Conservation (phyloP, 2,113 vertebrate species). For the Mustela lutreola region DNA sequence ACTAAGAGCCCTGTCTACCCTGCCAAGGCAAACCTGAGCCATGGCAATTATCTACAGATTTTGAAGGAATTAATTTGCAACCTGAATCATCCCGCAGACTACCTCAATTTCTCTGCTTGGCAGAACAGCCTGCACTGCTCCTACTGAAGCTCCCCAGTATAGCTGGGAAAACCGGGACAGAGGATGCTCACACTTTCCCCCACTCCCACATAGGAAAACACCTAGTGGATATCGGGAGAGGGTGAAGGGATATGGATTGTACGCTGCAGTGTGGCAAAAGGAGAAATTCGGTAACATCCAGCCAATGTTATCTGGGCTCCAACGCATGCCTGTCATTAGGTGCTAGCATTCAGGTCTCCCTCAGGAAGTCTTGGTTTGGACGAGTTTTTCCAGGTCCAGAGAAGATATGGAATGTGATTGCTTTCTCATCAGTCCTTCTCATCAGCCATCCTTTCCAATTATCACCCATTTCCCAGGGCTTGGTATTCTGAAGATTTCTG, state of each 20-base stretch:
- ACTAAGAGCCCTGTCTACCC: neutral
- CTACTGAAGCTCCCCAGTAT: slow-evolving; percentile 3
- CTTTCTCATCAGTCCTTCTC: neutral
- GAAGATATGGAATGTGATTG: neutral
- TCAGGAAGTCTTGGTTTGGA: neutral
- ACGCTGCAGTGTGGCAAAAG: neutral
- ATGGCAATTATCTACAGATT: slow-evolving; percentile 46
- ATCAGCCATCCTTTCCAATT: neutral
- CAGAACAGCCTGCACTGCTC: neutral
- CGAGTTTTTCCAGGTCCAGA: neutral
- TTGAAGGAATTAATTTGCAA: slow-evolving; percentile 26
- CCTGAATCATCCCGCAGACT: neutral
- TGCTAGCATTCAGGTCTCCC: neutral
- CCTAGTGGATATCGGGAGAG: neutral
- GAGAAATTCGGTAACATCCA: neutral
- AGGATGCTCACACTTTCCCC: neutral
- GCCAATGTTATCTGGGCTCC: neutral
- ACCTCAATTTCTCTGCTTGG: slow-evolving; percentile 31
- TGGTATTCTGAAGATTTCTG: slow-evolving; percentile 28
- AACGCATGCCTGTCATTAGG: neutral
- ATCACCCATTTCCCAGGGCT: neutral
- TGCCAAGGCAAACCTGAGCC: slow-evolving; percentile 48
- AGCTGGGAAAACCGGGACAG: neutral
- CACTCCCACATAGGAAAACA: neutral
- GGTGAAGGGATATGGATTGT: neutral